Percentiles rank a stretch among this genome's conserved stretches.
Evolutionary conservation across 2,888 invertebrate genomes (phyloP).

Genomic region (Aleiodes alternator): DNA sequence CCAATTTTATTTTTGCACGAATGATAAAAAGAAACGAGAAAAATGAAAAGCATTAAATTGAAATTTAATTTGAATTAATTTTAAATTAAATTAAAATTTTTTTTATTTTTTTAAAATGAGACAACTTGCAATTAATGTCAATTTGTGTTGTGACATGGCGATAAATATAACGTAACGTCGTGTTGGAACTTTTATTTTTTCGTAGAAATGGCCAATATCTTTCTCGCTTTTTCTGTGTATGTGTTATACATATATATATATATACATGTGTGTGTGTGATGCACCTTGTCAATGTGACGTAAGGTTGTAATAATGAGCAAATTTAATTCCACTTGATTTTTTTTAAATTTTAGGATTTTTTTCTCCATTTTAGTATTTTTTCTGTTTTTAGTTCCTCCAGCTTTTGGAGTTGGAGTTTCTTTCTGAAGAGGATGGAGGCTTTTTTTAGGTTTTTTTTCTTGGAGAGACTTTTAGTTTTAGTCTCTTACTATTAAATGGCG

Average conservation of each 20-base stretch:
- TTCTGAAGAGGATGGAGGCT: not conserved
- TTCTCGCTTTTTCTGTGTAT: not conserved
- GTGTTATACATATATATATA: no score
- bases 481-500: not conserved
- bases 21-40: not conserved
- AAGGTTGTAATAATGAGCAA: slow-evolving; percentile 40
- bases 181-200: slow-evolving; percentile 10
- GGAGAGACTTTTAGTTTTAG: not conserved
- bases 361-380: no score
- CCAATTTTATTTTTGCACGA: not conserved
- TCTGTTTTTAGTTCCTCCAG: no score
- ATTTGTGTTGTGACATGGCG: slow-evolving; percentile 40
- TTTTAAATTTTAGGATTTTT: no score
- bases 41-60: not conserved
- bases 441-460: not conserved
- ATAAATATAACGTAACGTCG: slow-evolving; percentile 10
- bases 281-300: slow-evolving; percentile 56
- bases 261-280: not conserved
- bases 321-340: not conserved
- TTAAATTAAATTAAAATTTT: no score
- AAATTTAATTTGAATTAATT: no score
- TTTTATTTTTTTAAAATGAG: not conserved
- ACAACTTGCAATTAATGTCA: no score
- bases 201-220: slow-evolving; percentile 10
- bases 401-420: not conserved